Base-by-base conservation (phyloP, 2,888 invertebrate genomes). In the Rhingia campestris region DNA sequence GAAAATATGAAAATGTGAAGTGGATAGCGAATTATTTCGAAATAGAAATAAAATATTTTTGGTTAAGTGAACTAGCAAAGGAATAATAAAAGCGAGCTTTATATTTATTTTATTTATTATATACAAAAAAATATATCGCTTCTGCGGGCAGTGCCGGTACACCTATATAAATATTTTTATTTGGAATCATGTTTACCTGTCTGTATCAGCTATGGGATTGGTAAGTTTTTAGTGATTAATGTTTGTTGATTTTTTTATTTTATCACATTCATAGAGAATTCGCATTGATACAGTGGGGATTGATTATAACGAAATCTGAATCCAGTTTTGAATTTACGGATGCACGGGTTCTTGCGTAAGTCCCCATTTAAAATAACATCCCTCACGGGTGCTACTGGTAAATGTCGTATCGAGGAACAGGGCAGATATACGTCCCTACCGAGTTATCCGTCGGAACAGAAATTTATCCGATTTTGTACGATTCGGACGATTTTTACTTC, bases 161-260 rank as follows among this genome's bases (percentile, higher is more conserved):
- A 51, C 22, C 22, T 22, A 22, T 22, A 22, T 22, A 22, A 22
- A 22, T 22, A 22, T 58, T 59, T 14, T 63, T 43, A 69, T 43
- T 72, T 33, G 56, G 32, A 88, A 91, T 88, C 88, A 94, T 94
- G 94, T 93, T 94, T 89, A 92, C 93, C 88, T 94, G 94, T 90
- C 92, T 94, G 88, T 94, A 94, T 93, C 93, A 93, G 89, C 91
- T 94, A 85, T 93, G 93, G 92, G 93, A 93, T 89, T 94, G 93
- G 93, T 93, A 90, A 93, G 93, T 91, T 10, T 41, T 22, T n/a
- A 30, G 6, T 22, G 14, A 6, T 10, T 37, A 5, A 10, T 9
- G 6, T 22, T 56, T 22, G 10, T n/a, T 4, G 12, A 12, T 5
- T 47, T 22, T 22, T 22, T 0, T 4, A 22, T 22, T 30, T 6